These are phyloP conservation scores for Tetragonula clypearis DNA, from an alignment of 1,140 invertebrate species.

Conservation along the genomic window DNA sequence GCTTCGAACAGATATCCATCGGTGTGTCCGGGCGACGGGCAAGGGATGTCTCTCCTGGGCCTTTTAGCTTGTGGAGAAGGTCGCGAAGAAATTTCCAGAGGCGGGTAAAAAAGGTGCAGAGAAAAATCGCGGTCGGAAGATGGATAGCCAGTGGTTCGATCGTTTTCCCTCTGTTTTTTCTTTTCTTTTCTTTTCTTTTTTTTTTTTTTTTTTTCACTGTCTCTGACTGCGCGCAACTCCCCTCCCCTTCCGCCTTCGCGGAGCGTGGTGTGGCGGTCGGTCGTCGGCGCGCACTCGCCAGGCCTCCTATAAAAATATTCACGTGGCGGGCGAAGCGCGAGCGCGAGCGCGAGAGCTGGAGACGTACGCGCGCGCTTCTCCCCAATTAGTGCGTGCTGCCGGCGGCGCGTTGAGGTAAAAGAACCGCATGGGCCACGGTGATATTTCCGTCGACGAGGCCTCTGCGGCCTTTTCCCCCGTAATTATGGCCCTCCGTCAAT, in stretches of 20 bases:
- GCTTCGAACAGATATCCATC: conserved; percentile 15
- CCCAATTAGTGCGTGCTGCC: conserved; percentile 79
- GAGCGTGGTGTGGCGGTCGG: background rate
- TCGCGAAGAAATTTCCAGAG: conserved; percentile 10
- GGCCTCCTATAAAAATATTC: conserved; percentile 70
- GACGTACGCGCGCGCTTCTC: conserved; percentile 75
- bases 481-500: conserved; percentile 76
- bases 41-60: background rate
- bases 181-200: no score
- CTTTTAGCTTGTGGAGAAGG: background rate
- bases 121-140: conserved; percentile 72
- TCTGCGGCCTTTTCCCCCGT: conserved; percentile 73
- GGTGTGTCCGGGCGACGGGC: background rate
- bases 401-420: conserved; percentile 75
- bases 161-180: conserved; percentile 25
- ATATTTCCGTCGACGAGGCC: conserved; percentile 81
- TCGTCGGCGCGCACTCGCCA: conserved; percentile 41
- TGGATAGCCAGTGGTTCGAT: conserved; percentile 72
- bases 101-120: conserved; percentile 39
- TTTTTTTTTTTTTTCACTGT: conserved; percentile 30
- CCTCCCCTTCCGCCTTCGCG: background rate
- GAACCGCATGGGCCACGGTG: conserved; percentile 72
- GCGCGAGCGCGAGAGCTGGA: conserved; percentile 66
- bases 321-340: conserved; percentile 56
- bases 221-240: background rate